Evolutionary conservation across 2,113 vertebrate species (phyloP).

Genomic region (Rhynchomys soricoides): DNA sequence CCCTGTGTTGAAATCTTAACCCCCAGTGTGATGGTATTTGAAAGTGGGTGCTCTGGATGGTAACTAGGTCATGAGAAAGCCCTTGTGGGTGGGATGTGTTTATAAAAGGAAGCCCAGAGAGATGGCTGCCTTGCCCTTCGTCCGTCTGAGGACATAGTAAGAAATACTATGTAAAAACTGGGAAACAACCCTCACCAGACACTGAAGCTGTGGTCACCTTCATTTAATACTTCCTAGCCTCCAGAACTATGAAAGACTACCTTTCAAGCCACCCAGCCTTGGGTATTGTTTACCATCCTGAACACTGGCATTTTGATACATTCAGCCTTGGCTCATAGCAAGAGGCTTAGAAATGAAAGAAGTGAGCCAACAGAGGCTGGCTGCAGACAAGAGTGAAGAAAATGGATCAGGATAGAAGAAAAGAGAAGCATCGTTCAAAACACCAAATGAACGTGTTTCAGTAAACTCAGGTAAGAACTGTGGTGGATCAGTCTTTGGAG

Average conservation of each 20-base stretch:
- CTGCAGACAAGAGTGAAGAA: not conserved
- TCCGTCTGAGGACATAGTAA: not conserved
- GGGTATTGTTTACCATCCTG: not conserved
- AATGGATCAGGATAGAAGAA: not conserved
- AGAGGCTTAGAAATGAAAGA: not conserved
- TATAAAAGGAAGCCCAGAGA: not conserved
- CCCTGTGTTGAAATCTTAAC: not conserved
- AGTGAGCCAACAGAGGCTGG: not conserved
- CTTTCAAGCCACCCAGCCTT: not conserved
- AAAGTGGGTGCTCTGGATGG: not conserved
- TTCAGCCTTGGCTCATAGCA: not conserved
- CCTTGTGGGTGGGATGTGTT: not conserved
- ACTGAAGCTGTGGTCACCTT: not conserved
- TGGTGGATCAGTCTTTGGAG: not conserved
- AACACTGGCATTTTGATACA: not conserved
- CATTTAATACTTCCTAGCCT: not conserved
- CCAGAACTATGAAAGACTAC: not conserved
- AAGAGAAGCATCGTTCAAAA: not conserved
- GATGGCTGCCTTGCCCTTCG: not conserved
- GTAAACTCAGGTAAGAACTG: not conserved
- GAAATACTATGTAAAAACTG: not conserved
- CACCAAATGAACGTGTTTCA: not conserved
- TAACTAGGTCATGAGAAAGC: not conserved
- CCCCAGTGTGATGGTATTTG: not conserved
- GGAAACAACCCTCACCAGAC: not conserved